Percentiles rank a stretch among this genome's conserved stretches.
These are phyloP conservation scores for Dermochelys coriacea DNA, from an alignment of 2,797 vertebrate species.

Conservation along the genomic window DNA sequence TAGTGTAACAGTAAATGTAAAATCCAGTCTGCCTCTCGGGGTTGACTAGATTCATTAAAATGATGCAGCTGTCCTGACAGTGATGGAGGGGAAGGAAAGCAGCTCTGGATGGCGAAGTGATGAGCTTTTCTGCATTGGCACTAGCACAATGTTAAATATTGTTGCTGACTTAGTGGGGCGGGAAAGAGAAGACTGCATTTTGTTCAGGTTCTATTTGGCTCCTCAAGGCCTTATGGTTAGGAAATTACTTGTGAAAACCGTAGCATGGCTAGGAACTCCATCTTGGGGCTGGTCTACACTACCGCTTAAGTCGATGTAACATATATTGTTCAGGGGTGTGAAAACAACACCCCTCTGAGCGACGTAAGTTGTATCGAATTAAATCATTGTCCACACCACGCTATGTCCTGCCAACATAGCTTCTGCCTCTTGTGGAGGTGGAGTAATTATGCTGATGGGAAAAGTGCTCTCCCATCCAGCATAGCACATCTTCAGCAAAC, in stretches of 20 bases:
- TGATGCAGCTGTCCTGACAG: not conserved
- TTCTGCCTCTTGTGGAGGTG: too few relatives aligned
- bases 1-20: not conserved
- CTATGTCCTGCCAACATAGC: too few relatives aligned
- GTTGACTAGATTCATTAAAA: not conserved
- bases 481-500: too few relatives aligned
- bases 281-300: too few relatives aligned
- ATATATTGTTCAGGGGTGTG: too few relatives aligned
- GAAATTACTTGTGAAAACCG: slow-evolving; percentile 10
- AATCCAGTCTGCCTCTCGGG: not conserved
- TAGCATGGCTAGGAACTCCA: not conserved
- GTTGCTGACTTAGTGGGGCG: not conserved
- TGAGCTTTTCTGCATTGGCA: not conserved
- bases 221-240: not conserved
- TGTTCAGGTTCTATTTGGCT: not conserved
- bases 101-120: not conserved
- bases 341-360: too few relatives aligned
- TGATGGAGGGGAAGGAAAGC: not conserved
- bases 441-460: too few relatives aligned
- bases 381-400: too few relatives aligned
- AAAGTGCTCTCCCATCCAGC: too few relatives aligned
- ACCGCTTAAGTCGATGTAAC: too few relatives aligned
- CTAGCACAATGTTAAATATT: not conserved
- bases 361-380: too few relatives aligned
- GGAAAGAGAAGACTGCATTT: not conserved